These are phyloP conservation scores for Papilio elwesi DNA, from an alignment of 2,888 invertebrate species.

Conservation along the genomic window DNA sequence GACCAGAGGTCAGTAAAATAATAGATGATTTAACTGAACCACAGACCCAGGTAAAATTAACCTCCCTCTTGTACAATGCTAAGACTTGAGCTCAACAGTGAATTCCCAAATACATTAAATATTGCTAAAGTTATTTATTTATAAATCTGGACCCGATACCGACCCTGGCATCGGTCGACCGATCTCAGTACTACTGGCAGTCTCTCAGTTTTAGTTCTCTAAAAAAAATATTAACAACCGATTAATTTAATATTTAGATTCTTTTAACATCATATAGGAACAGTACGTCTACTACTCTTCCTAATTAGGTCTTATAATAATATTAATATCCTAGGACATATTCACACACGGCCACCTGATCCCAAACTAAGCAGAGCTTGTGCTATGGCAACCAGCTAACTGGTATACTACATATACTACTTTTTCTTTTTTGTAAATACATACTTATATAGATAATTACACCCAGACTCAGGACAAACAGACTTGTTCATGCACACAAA, in stretches of 20 bases:
- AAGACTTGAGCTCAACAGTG: too few species aligned
- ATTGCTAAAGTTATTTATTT: slow-evolving; percentile 42
- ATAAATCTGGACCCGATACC: slow-evolving; percentile 34
- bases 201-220: slow-evolving; percentile 32
- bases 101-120: slow-evolving; percentile 37
- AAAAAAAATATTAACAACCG: slow-evolving; percentile 29
- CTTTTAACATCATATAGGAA: slow-evolving; percentile 11
- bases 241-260: slow-evolving; percentile 12
- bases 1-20: slow-evolving; percentile 4
- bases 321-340: too few species aligned
- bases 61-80: slow-evolving; percentile 11
- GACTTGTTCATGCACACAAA: too few species aligned
- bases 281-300: too few species aligned
- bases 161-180: slow-evolving; percentile 32
- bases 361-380: too few species aligned
- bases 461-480: too few species aligned
- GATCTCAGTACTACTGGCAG: slow-evolving; percentile 32
- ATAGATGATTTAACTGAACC: slow-evolving; percentile 34
- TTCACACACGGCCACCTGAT: too few species aligned
- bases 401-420: too few species aligned
- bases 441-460: too few species aligned
- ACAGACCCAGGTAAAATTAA: slow-evolving; percentile 32
- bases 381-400: too few species aligned
- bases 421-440: too few species aligned
- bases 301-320: too few species aligned